A percentile compares a stretch with the other conserved stretches of the same genome.
Conservation (phyloP, 37 sponge, comb jelly and placozoan genomes). For the Agelas oroides region DNA sequence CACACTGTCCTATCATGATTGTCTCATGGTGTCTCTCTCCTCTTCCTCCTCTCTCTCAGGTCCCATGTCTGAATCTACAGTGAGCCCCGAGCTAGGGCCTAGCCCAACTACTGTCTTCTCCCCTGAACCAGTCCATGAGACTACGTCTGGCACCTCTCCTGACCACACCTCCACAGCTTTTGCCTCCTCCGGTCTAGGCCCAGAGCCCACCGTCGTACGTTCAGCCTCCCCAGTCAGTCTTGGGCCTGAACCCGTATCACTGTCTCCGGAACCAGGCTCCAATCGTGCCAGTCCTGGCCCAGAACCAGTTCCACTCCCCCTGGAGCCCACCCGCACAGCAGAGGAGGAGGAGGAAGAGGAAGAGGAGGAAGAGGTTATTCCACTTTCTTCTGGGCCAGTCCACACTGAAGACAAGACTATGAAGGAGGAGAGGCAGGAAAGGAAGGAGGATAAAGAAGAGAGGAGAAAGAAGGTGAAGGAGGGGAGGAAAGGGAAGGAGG, state of each 20-base stretch:
- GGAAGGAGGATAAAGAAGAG: neutral
- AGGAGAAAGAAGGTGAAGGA: neutral
- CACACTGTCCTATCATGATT: no score
- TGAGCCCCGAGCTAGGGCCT: neutral
- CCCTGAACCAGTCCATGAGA: slow-evolving; percentile 9
- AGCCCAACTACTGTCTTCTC: neutral
- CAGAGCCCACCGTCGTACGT: no score
- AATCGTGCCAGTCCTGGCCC: neutral
- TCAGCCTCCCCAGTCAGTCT: neutral
- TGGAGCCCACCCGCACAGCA: neutral
- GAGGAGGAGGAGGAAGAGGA: neutral
- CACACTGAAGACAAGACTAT: neutral
- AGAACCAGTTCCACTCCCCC: neutral
- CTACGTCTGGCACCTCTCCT: slow-evolving; percentile 1
- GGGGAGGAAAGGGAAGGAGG: neutral
- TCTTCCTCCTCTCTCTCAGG: neutral
- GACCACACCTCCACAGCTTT: neutral
- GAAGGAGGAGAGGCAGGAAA: neutral
- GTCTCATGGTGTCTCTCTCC: neutral
- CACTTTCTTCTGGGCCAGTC: neutral
- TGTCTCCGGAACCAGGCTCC: neutral
- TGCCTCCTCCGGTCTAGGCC: no score
- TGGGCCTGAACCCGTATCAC: slow-evolving; percentile 2
- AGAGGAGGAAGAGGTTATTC: neutral
- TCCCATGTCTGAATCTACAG: neutral